Conservation (phyloP, 2,888 invertebrate species). For the Thecocarcelia acutangulata region DNA sequence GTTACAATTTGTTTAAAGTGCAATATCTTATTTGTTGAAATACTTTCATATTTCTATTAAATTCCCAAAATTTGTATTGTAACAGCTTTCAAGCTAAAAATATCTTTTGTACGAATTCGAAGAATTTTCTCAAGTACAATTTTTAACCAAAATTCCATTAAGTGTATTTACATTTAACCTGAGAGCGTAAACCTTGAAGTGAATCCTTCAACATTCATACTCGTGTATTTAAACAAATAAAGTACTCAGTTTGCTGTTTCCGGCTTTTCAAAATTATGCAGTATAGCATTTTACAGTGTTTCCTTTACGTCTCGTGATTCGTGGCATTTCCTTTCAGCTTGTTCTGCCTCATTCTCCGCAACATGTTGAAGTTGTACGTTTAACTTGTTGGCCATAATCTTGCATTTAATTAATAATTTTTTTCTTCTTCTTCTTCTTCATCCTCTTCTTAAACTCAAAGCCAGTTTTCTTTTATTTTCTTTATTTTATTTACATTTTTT, state of each 20-base stretch:
- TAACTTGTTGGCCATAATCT: constrained; percentile 65
- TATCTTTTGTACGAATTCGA: too few species aligned
- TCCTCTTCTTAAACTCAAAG: neutral
- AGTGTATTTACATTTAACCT: too few species aligned
- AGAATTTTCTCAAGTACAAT: too few species aligned
- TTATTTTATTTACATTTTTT: constrained; percentile 7
- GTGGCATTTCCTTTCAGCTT: constrained; percentile 14
- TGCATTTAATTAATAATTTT: constrained; percentile 61
- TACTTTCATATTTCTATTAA: too few species aligned
- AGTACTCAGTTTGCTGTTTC: constrained; percentile 24
- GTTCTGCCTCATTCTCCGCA: neutral
- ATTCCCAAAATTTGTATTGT: too few species aligned
- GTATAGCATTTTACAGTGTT: constrained; percentile 15
- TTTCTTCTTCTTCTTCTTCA: too few species aligned
- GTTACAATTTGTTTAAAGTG: too few species aligned
- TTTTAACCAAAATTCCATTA: too few species aligned
- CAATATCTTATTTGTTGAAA: too few species aligned
- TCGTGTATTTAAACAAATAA: neutral
- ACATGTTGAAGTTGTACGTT: constrained; percentile 31
- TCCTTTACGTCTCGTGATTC: constrained; percentile 37
- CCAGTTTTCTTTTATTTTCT: constrained; percentile 10
- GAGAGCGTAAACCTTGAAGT: too few species aligned
- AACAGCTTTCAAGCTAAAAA: too few species aligned
- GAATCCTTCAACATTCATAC: too few species aligned
- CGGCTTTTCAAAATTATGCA: constrained; percentile 30